These are phyloP conservation scores for Lophotriccus pileatus DNA, from an alignment of 2,797 vertebrate genomes.

Conservation along the genomic window DNA sequence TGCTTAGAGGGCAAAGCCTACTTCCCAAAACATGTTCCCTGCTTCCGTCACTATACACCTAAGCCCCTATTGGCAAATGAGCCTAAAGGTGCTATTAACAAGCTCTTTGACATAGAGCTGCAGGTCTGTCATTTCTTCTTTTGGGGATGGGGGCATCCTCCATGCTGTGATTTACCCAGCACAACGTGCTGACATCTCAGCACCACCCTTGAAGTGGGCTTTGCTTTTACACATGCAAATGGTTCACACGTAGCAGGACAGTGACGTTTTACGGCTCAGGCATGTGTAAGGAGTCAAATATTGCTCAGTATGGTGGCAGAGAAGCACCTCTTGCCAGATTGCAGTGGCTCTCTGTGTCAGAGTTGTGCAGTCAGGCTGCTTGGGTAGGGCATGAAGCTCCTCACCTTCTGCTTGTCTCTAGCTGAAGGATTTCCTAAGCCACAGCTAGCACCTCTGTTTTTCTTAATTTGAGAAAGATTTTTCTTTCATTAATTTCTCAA, in stretches of 20 bases:
- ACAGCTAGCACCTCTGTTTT: background rate
- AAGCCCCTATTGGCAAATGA: background rate
- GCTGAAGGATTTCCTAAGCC: background rate
- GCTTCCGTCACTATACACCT: background rate
- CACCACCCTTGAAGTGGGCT: background rate
- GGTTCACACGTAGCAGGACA: fast-evolving
- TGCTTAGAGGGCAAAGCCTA: background rate
- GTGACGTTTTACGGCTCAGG: background rate
- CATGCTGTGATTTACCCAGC: background rate
- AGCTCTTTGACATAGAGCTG: background rate
- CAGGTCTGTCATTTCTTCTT: background rate
- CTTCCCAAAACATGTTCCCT: background rate
- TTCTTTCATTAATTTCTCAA: background rate
- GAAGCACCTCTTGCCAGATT: background rate
- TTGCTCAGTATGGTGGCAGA: background rate
- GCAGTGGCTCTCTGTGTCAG: background rate
- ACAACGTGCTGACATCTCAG: background rate
- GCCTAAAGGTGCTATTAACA: background rate
- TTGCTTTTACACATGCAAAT: background rate
- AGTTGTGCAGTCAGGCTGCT: background rate
- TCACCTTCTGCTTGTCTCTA: background rate
- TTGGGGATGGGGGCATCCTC: background rate
- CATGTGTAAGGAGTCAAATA: background rate
- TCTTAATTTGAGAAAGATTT: background rate
- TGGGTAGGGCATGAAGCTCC: background rate